Base-by-base conservation (phyloP, 2,888 invertebrate species). In the Apamea anceps region DNA sequence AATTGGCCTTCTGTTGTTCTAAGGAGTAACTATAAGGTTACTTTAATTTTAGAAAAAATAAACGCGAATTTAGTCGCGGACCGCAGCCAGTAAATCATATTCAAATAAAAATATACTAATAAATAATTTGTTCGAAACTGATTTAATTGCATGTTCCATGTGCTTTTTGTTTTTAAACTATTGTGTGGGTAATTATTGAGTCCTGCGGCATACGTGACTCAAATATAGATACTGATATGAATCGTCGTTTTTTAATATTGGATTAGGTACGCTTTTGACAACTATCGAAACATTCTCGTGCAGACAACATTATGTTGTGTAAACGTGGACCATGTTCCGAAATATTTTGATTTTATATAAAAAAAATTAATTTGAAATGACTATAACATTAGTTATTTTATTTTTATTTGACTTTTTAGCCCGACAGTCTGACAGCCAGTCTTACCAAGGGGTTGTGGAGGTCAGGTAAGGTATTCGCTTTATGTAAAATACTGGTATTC, bases 51-150 rank as follows among this genome's bases (percentile, higher is more conserved):
- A 48, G 13, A 13, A 48, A 48, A 48, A 13, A n/a, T n/a, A n/a
- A n/a, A n/a, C 45, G 13, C 13, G 45, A 45, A 45, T 13, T 1
- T 13, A 45, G 13, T 45, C 45, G 12, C 45, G 8, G 45, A 0
- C 48, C 13, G 48, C 48, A 48, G 48, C 4, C 48, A 48, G 15
- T 15, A 48, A 57, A 82, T 82, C 60, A 84, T 54, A 28, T 37
- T 65, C 13, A 25, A 67, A 67, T 15, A 48, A 15, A 48, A 48
- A 48, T 48, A 48, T 48, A 13, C 13, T 62, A 72, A 66, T 80
- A n/a, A 81, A 81, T 80, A 0, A 1, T 71, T 78, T 45, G 12
- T 15, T 54, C 0, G 25, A 48, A 78, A 32, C 48, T 42, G 48
- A 79, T 77, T 65, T 63, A 63, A n/a, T 65, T 63, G 21, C 25